Evolutionary conservation across 2,888 invertebrate species (phyloP), one percentile per base, ranked within the genome.

Genomic region (Andrena haemorrhoa): DNA sequence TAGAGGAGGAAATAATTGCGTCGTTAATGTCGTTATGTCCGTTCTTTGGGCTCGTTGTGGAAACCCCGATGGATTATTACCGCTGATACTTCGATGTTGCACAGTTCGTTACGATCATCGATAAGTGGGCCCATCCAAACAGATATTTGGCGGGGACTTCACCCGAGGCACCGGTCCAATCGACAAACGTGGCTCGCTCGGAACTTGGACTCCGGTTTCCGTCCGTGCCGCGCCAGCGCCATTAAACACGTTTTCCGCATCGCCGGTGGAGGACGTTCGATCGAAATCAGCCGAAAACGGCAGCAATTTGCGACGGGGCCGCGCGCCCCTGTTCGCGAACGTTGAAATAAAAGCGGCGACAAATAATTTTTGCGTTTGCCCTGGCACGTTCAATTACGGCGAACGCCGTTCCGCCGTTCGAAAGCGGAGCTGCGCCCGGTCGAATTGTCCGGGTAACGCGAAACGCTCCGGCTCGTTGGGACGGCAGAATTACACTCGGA

Each of bases 1-100:
- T 66, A 72, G 79, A 23, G 56, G 20, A 20, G 29, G 61, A 65
- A 73, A 63, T 79, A 79, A 80, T 79, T 80, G 66, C 33, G 41
- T 33, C 29, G 65, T 20, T 47, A 53, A 66, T 79, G 65, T 53
- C 61, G 53, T 73, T 63, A 68, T 29, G 20, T 2, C 47, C 10
- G 35, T 73, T 80, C 61, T 63, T 79, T 79, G 35, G 29, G 60
- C 23, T 79, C 60, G 31, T 41, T 73, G 12, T 5, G n/a, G 20
- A 8, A 16, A 8, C 31, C 23, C 12, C 2, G 16, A n/a, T n/a
- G 29, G 65, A 61, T 79, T 60, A 79, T 79, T 80, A 73, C 53
- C 23, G 23, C 33, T 33, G 33, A 10, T 56, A n/a, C 0, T 8
- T n/a, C 20, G 5, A 10, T 10, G 41, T 29, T 16, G 2, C 16